Evolutionary conservation across 2,888 invertebrate genomes (phyloP).

Genomic region (Folsomia manolachei): DNA sequence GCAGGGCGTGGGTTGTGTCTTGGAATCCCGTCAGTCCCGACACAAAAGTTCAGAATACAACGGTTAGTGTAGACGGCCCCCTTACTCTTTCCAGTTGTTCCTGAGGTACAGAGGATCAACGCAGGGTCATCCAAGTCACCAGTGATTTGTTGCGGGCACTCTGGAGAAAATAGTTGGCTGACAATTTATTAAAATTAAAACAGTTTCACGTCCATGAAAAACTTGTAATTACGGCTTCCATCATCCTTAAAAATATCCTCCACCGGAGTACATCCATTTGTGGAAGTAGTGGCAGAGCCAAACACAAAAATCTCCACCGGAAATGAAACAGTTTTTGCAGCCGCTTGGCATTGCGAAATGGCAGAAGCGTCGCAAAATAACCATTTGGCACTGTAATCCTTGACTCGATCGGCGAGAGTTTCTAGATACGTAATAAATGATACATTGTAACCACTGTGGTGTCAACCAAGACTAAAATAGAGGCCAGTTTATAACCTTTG

Average conservation of each 20-base stretch:
- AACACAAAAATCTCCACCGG: conserved; percentile 44
- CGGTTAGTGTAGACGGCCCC: conserved; percentile 48
- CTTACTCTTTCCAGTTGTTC: conserved; percentile 37
- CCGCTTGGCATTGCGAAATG: conserved; percentile 39
- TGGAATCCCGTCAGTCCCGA: conserved; percentile 44
- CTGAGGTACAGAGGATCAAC: conserved; percentile 46
- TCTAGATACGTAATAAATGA: conserved; percentile 32
- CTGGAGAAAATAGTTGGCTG: conserved; percentile 17
- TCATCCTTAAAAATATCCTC: conserved; percentile 43
- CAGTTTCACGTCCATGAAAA: background rate
- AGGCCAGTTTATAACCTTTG: conserved; percentile 23
- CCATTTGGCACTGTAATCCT: conserved; percentile 44
- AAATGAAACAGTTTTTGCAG: conserved; percentile 34
- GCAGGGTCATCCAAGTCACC: conserved; percentile 42
- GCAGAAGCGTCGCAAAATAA: conserved; percentile 41
- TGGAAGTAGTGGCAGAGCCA: conserved; percentile 23
- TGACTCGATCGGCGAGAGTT: conserved; percentile 40
- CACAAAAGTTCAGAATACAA: conserved; percentile 42
- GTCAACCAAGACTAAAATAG: background rate
- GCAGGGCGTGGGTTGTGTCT: conserved; percentile 41
- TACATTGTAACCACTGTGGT: background rate
- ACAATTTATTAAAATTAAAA: background rate
- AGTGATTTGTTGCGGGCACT: conserved; percentile 30
- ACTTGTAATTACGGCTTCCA: conserved; percentile 36
- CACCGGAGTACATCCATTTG: conserved; percentile 36